phyloP scores from a whole-genome alignment of 2,113 vertebrate genomes.

The Atlantisia rogersi region DNA sequence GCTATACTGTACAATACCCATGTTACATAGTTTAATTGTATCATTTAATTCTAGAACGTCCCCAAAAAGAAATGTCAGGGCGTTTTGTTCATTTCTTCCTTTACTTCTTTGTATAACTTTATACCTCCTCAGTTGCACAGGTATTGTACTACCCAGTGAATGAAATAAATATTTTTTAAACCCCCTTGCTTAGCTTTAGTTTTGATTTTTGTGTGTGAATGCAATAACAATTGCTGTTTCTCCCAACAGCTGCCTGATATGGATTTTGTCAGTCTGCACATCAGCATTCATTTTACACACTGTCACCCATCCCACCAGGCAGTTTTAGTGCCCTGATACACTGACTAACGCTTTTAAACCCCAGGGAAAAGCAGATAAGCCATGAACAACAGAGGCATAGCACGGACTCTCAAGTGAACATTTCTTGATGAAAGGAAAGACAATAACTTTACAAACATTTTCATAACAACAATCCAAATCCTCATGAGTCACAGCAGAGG shows the following conservation, averaged over 20 bases:
- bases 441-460: conserved; percentile 26
- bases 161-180: background rate
- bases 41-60: background rate
- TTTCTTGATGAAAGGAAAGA: background rate
- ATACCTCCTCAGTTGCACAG: background rate
- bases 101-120: background rate
- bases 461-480: background rate
- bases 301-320: background rate
- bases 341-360: background rate
- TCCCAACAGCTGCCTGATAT: background rate
- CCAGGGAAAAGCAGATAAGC: background rate
- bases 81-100: background rate
- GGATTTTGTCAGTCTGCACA: background rate
- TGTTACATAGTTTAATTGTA: no score
- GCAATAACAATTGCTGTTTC: background rate
- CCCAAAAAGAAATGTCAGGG: background rate
- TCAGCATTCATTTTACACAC: background rate
- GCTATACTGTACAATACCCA: fast-evolving
- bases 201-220: background rate
- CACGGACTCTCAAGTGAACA: background rate
- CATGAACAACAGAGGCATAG: background rate
- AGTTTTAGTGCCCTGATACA: background rate
- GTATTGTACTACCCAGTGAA: background rate
- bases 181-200: background rate
- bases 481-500: background rate